phyloP scores from a whole-genome alignment of 64 coral and sea anemone genomes.

The Cladopsammia gracilis region DNA sequence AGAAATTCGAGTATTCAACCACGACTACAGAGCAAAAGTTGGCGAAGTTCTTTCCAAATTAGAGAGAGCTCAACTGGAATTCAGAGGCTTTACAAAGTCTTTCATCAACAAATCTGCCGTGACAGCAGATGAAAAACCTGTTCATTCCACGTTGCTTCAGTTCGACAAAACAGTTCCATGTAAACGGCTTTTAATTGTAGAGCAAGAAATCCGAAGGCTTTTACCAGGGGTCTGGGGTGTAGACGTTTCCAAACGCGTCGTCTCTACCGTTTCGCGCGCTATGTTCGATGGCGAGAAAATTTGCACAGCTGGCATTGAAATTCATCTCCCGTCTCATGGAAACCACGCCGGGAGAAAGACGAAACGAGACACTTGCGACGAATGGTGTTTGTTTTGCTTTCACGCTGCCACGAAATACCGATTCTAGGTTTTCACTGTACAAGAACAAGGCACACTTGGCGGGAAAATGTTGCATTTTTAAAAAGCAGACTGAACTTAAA shows the following conservation, averaged over 20 bases:
- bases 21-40: conserved; percentile 20
- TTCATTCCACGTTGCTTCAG: neutral
- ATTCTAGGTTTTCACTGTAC: neutral
- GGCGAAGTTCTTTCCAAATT: neutral
- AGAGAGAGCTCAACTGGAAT: neutral
- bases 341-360: neutral
- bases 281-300: conserved; percentile 14
- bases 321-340: conserved; percentile 11
- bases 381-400: conserved; percentile 23
- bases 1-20: conserved; percentile 26
- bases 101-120: neutral
- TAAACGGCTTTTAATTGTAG: neutral
- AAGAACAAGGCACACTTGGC: no score
- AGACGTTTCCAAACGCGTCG: conserved; percentile 27
- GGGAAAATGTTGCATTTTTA: no score
- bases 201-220: neutral
- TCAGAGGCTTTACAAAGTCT: conserved; percentile 10
- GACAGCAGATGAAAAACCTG: neutral
- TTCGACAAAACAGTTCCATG: conserved; percentile 34
- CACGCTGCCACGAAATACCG: neutral
- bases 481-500: no score
- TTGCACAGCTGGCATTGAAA: conserved; percentile 14
- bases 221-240: conserved; percentile 7
- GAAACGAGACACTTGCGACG: neutral
- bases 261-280: neutral